Percentiles rank a stretch among this genome's conserved stretches.
These are phyloP conservation scores for Tineola bisselliella DNA, from an alignment of 2,888 invertebrate genomes.

Conservation along the genomic window DNA sequence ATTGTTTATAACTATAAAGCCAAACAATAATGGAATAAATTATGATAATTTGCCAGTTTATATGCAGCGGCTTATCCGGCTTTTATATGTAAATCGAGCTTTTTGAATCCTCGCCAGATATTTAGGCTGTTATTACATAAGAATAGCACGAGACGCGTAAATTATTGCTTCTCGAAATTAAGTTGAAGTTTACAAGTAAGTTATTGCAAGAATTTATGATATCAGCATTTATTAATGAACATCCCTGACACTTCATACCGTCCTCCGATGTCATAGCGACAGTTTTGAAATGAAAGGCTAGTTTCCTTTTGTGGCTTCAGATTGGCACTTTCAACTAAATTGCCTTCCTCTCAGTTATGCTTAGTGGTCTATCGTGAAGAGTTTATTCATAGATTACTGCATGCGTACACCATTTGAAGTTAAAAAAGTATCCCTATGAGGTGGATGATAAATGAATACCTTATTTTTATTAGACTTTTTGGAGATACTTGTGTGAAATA, in stretches of 20 bases:
- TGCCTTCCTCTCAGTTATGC: neutral
- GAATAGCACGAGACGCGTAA: neutral
- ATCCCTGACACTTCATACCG: neutral
- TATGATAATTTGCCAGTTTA: slow-evolving; percentile 11
- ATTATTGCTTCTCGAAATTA: neutral
- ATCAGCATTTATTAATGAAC: neutral
- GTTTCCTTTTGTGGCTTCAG: neutral
- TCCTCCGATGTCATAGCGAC: neutral
- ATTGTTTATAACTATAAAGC: neutral
- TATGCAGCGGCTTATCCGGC: slow-evolving; percentile 12
- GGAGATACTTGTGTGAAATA: too few species aligned
- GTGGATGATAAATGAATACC: too few species aligned
- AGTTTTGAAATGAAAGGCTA: neutral
- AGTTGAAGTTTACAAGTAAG: neutral
- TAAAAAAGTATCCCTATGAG: too few species aligned
- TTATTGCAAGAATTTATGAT: neutral
- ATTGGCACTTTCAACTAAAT: neutral
- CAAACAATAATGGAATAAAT: slow-evolving; percentile 9
- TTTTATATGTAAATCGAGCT: slow-evolving; percentile 12
- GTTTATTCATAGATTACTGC: neutral
- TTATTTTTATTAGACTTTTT: too few species aligned
- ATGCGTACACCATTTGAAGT: too few species aligned
- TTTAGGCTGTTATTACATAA: slow-evolving; percentile 11
- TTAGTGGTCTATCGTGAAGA: neutral
- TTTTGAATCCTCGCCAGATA: slow-evolving; percentile 12